Conservation (phyloP, 2,113 vertebrate genomes). For the Ceyx melanurus region DNA sequence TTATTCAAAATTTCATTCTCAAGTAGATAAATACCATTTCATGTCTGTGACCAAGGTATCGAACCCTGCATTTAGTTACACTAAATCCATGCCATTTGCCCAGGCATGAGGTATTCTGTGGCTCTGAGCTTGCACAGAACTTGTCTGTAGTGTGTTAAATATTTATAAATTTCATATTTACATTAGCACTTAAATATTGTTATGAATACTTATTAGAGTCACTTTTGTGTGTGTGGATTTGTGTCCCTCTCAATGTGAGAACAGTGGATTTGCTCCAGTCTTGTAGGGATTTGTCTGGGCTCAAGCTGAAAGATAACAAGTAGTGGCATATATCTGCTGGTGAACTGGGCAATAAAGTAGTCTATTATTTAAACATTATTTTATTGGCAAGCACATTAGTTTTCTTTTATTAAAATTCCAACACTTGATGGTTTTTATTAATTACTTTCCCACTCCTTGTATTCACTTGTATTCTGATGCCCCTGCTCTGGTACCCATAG, state of each 20-base stretch:
- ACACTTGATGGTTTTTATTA: constrained; percentile 63
- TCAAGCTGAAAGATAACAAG: background rate
- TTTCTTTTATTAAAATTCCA: constrained; percentile 66
- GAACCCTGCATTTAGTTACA: background rate
- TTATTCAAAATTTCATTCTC: background rate
- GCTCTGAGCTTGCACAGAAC: background rate
- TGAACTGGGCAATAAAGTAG: background rate
- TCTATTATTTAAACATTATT: constrained; percentile 38
- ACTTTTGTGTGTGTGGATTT: background rate
- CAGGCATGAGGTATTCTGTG: background rate
- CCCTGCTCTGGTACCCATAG: constrained; percentile 76
- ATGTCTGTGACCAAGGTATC: background rate
- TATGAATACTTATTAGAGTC: background rate
- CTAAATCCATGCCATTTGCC: background rate
- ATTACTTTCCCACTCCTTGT: constrained; percentile 55
- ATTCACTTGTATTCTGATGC: constrained; percentile 68
- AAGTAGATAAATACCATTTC: background rate
- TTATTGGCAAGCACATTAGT: background rate
- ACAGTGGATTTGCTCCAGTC: background rate
- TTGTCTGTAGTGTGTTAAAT: background rate
- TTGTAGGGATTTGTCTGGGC: background rate
- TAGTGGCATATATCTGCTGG: background rate
- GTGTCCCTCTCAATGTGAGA: background rate
- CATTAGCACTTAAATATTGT: background rate
- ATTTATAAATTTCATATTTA: constrained; percentile 27